A percentile compares a stretch with the other conserved stretches of the same genome.
These are phyloP conservation scores for Bujurquina vittata DNA, from an alignment of 2,113 vertebrate genomes.

Conservation along the genomic window DNA sequence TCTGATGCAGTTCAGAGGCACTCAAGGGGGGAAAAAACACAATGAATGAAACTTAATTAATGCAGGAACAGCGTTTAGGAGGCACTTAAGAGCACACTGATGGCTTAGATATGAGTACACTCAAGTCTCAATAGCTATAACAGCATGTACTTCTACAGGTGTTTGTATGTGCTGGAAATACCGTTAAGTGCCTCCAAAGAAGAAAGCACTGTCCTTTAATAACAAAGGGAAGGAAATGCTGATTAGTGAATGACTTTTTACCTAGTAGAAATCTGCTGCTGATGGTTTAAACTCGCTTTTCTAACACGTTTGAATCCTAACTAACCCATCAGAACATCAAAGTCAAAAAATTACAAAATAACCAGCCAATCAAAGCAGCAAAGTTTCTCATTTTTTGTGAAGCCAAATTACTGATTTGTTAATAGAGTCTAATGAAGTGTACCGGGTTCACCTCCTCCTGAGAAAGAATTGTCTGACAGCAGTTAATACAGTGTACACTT, in stretches of 20 bases:
- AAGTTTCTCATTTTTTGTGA: background rate
- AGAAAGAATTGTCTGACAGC: background rate
- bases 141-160: constrained; percentile 37
- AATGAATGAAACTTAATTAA: constrained; percentile 60
- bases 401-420: background rate
- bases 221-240: background rate
- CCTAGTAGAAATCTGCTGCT: too few relatives aligned
- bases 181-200: background rate
- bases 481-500: background rate
- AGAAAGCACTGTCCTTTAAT: background rate
- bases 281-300: too few relatives aligned
- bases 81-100: constrained; percentile 49
- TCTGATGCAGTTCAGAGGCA: constrained; percentile 31
- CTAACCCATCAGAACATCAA: background rate
- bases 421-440: too few relatives aligned
- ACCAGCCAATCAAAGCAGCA: background rate
- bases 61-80: constrained; percentile 49
- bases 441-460: too few relatives aligned
- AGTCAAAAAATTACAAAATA: background rate
- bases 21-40: background rate
- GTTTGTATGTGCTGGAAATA: constrained; percentile 26
- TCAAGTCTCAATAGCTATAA: constrained; percentile 27
- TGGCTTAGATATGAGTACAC: constrained; percentile 20
- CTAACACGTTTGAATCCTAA: too few relatives aligned
- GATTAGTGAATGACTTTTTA: background rate